These are phyloP conservation scores for Aurelia sp. DNA, from an alignment of 30 jellyfish, hydroid and myxozoan species.

Conservation along the genomic window DNA sequence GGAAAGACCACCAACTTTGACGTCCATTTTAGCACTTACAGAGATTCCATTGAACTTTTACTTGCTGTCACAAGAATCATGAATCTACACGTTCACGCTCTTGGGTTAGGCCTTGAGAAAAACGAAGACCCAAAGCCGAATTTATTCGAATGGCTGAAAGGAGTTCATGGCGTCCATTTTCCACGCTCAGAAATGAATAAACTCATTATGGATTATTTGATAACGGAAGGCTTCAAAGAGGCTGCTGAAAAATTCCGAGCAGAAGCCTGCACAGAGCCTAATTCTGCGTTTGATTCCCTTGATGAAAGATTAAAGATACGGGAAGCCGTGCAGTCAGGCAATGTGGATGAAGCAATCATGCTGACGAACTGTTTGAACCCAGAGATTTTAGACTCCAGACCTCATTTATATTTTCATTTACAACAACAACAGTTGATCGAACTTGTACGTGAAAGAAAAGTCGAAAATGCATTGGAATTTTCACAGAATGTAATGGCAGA, in stretches of 20 bases:
- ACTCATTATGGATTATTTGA: slow-evolving; percentile 91
- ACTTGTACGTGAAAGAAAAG: slow-evolving; percentile 78
- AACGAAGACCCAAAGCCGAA: slow-evolving; percentile 61
- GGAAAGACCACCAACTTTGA: too few relatives aligned
- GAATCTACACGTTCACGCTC: slow-evolving; percentile 56
- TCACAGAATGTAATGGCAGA: slow-evolving; percentile 95
- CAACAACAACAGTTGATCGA: slow-evolving; percentile 97
- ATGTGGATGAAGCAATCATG: slow-evolving; percentile 84
- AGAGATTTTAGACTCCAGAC: slow-evolving; percentile 87
- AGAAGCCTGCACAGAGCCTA: slow-evolving; percentile 94
- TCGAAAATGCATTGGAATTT: slow-evolving; percentile 88
- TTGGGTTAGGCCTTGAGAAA: slow-evolving; percentile 68
- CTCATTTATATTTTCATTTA: slow-evolving; percentile 84
- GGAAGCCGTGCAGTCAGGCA: slow-evolving; percentile 91
- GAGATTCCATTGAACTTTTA: too few relatives aligned
- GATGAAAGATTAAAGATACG: slow-evolving; percentile 90
- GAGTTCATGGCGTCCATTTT: slow-evolving; percentile 58
- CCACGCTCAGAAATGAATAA: slow-evolving; percentile 90
- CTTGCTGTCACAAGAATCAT: not conserved
- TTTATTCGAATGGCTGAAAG: slow-evolving; percentile 77
- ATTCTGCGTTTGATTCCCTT: slow-evolving; percentile 77
- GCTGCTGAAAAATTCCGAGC: slow-evolving; percentile 96
- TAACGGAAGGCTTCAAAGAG: slow-evolving; percentile 96
- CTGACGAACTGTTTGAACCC: slow-evolving; percentile 87
- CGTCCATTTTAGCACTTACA: too few relatives aligned